Conservation (phyloP, 2,888 invertebrate species). For the Hemistola chrysoprasaria region DNA sequence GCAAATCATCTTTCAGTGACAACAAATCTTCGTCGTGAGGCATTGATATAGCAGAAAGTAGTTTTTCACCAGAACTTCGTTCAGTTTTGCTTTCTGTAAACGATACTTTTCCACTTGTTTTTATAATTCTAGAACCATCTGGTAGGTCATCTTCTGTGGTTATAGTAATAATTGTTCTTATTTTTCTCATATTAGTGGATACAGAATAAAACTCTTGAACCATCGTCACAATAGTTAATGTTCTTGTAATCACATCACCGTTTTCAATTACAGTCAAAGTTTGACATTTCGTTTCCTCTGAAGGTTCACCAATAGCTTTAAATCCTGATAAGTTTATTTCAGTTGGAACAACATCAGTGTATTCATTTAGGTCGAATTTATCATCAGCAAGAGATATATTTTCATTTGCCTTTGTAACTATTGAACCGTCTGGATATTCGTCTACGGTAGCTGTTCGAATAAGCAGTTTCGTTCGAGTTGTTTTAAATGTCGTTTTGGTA, state of each 20-base stretch:
- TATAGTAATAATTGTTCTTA: neutral
- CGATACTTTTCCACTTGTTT: neutral
- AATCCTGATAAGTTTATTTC: slow-evolving; percentile 2
- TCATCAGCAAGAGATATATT: slow-evolving; percentile 11
- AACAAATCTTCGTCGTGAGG: too few relatives aligned
- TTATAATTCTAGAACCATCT: slow-evolving; percentile 6
- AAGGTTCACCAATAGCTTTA: neutral
- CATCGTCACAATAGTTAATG: neutral
- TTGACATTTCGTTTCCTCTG: neutral
- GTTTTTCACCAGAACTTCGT: too few relatives aligned
- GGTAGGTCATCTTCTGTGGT: slow-evolving; percentile 1
- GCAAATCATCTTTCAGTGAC: too few relatives aligned
- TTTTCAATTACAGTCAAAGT: slow-evolving; percentile 7
- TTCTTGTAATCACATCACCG: slow-evolving; percentile 5
- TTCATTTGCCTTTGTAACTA: slow-evolving; percentile 11
- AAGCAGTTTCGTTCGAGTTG: neutral
- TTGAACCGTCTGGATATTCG: slow-evolving; percentile 16
- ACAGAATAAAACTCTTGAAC: slow-evolving; percentile 6
- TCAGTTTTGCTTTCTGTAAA: slow-evolving; percentile 1
- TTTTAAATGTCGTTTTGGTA: slow-evolving; percentile 5
- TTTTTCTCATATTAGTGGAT: neutral
- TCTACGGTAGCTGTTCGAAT: slow-evolving; percentile 3
- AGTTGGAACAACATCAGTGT: neutral
- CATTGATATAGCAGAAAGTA: too few relatives aligned
- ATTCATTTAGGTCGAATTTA: slow-evolving; percentile 1